Evolutionary conservation across 2,113 vertebrate genomes (phyloP).

Genomic region (Benthochromis sp.): DNA sequence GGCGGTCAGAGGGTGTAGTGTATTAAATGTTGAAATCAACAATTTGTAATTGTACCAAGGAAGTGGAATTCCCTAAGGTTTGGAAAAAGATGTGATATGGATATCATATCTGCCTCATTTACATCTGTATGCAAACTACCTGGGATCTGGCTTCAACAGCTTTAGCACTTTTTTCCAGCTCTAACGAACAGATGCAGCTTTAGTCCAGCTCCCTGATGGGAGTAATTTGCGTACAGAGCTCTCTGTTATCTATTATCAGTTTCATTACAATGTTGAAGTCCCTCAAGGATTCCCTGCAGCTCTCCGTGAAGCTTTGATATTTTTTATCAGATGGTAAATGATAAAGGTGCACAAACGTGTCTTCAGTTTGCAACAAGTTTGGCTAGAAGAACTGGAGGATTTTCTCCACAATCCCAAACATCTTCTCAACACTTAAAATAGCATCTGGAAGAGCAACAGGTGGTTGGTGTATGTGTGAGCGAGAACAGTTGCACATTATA

Average conservation of each 20-base stretch:
- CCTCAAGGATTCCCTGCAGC: neutral
- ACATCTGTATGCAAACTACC: slow-evolving; percentile 24
- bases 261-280: neutral
- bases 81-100: neutral
- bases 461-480: neutral
- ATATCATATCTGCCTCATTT: slow-evolving; percentile 19
- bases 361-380: neutral
- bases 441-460: slow-evolving; percentile 36
- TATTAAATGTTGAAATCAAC: neutral
- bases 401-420: slow-evolving; percentile 36
- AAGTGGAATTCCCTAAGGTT: neutral
- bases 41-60: neutral
- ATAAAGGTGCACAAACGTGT: neutral
- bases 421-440: slow-evolving; percentile 48
- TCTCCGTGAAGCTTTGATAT: neutral
- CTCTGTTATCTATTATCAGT: neutral
- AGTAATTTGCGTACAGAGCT: neutral
- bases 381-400: neutral
- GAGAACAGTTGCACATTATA: neutral
- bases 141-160: neutral
- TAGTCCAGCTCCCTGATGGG: neutral
- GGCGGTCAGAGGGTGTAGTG: neutral
- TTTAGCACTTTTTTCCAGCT: neutral
- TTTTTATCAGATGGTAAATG: neutral
- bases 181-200: neutral